Evolutionary conservation across 2,113 vertebrate species (phyloP), one percentile per base, ranked within the genome.

Genomic region (Gambusia holbrooki): DNA sequence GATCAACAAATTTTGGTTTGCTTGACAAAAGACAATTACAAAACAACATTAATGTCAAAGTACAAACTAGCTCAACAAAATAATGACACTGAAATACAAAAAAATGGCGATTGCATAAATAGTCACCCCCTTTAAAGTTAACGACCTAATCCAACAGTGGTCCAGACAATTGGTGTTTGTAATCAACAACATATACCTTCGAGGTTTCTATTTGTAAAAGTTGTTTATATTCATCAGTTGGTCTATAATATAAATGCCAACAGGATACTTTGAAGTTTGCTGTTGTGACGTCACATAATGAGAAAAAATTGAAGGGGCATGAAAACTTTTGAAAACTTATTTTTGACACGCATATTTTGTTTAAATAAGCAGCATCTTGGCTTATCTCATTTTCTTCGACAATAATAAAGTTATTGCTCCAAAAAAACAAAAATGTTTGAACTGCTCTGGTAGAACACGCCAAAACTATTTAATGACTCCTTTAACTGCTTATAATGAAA

Each of bases 401-500:
- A 37, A 37, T 37, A 37, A 11, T 37, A 37, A 37, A 37, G 35
- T 37, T 28, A 19, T 66, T 61, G 29, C 63, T 62, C 13, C 13
- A 1, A 62, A 7, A 76, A 69, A 69, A 30, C 72, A 66, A 62
- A 79, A 81, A 76, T 22, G 66, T n/a, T 76, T 25, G 25, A 37
- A 3, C 35, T 65, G 9, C n/a, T 27, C 64, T 27, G 28, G 28
- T 29, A 27, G 35, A 75, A 79, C 86, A 69, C 70, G 51, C 71
- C 63, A 80, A 61, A 68, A 66, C 71, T 75, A 85, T 89, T 79
- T 82, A 73, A 88, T 78, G 66, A 84, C 15, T 17, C 84, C 87
- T 76, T 78, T 78, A 85, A 88, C 64, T 90, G 70, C 78, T 77
- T 42, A 66, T 78, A 88, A 89, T 90, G 83, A 89, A 73, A 81